Conservation (phyloP, 1,140 invertebrate species). For the Metaphire vulgaris region DNA sequence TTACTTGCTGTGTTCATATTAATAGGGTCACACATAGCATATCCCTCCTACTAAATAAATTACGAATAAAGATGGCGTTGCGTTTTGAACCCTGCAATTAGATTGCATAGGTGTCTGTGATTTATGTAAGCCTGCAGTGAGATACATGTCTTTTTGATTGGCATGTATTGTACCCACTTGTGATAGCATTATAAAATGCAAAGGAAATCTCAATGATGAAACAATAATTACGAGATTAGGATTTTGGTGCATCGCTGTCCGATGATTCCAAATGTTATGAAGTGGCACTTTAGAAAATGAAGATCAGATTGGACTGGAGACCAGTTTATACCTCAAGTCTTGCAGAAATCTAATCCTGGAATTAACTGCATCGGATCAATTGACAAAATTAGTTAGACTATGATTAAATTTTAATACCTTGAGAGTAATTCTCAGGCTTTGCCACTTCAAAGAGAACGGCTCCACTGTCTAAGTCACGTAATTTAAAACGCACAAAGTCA, state of each 20-base stretch:
- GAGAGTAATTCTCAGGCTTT: slow-evolving; percentile 62
- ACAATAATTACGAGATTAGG: too few species aligned
- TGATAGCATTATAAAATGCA: too few species aligned
- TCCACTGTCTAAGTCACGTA: slow-evolving; percentile 87
- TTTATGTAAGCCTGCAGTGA: too few species aligned
- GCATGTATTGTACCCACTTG: too few species aligned
- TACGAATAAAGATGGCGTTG: slow-evolving; percentile 1
- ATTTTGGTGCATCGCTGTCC: too few species aligned
- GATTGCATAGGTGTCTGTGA: too few species aligned
- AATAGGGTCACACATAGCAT: background rate
- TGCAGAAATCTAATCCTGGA: background rate
- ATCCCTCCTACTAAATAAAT: background rate
- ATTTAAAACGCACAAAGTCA: slow-evolving; percentile 95
- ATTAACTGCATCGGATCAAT: background rate
- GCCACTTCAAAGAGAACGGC: slow-evolving; percentile 93
- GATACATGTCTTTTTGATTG: too few species aligned
- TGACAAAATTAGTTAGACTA: background rate
- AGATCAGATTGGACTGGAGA: background rate
- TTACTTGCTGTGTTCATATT: background rate
- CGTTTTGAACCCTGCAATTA: too few species aligned
- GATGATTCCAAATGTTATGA: too few species aligned
- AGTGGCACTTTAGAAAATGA: too few species aligned
- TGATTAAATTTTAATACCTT: slow-evolving; percentile 36
- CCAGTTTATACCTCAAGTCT: background rate
- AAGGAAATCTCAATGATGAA: too few species aligned